Evolutionary conservation across 1,140 invertebrate species (phyloP).

Genomic region (Camponotus floridanus): DNA sequence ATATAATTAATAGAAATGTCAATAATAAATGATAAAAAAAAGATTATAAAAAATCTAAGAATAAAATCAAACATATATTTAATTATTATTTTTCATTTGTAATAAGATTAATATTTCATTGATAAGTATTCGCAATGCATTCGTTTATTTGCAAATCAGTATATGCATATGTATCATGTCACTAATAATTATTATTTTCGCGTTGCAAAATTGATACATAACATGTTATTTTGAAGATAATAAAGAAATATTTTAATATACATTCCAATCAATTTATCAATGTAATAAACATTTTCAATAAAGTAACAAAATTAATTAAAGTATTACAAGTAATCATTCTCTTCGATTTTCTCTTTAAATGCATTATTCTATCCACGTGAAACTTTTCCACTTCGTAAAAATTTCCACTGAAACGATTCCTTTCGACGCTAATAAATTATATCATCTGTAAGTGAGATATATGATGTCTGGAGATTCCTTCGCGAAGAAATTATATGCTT

Average conservation of each 20-base stretch:
- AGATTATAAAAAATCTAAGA: background rate
- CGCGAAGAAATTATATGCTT: slow-evolving; percentile 22
- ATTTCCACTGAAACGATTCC: background rate
- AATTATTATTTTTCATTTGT: background rate
- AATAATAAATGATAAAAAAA: background rate
- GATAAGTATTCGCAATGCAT: background rate
- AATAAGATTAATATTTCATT: background rate
- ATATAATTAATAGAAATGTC: background rate
- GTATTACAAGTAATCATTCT: background rate
- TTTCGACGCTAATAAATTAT: slow-evolving; percentile 38
- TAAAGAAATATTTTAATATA: slow-evolving; percentile 3
- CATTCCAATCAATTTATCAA: background rate
- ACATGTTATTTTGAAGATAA: background rate
- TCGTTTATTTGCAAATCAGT: background rate
- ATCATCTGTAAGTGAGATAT: slow-evolving; percentile 33
- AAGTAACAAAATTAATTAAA: slow-evolving; percentile 1
- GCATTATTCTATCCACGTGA: background rate
- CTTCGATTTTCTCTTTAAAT: background rate
- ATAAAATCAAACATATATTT: background rate
- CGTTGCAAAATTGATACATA: background rate
- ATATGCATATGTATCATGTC: background rate
- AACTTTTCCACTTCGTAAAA: background rate
- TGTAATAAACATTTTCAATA: background rate
- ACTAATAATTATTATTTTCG: background rate
- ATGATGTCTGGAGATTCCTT: background rate